Percentiles rank a stretch among this genome's conserved stretches.
These are phyloP conservation scores for Achroia grisella DNA, from an alignment of 1,140 invertebrate species.

Conservation along the genomic window DNA sequence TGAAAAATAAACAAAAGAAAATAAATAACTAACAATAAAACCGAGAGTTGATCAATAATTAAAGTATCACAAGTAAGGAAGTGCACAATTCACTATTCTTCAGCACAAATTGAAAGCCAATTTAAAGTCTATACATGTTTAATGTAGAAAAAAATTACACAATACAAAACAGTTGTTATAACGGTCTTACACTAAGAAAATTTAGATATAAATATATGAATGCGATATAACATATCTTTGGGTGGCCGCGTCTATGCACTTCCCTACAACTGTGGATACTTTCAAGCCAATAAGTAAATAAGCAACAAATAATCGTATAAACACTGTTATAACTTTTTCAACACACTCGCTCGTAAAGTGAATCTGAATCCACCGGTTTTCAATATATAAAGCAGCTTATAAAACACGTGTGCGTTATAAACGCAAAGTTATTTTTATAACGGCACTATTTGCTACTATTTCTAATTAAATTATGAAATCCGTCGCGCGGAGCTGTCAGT, in stretches of 20 bases:
- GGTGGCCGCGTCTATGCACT: constrained; percentile 12
- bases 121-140: constrained; percentile 19
- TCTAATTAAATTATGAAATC: too few relatives aligned
- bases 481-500: too few relatives aligned
- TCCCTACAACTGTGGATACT: constrained; percentile 17
- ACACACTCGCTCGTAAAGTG: too few relatives aligned
- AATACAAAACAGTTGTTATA: constrained; percentile 9
- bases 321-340: too few relatives aligned
- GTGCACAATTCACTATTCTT: constrained; percentile 74
- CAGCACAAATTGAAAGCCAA: constrained; percentile 58
- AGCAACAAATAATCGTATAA: too few relatives aligned
- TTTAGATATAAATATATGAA: constrained; percentile 4
- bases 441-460: too few relatives aligned
- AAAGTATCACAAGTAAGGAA: constrained; percentile 57
- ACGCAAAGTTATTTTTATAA: too few relatives aligned
- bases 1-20: constrained; percentile 72
- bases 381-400: too few relatives aligned
- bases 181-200: constrained; percentile 3
- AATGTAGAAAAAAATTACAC: constrained; percentile 25
- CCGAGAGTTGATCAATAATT: background rate
- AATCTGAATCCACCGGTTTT: too few relatives aligned
- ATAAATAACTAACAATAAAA: constrained; percentile 15
- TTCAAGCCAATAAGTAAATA: constrained; percentile 13
- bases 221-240: constrained; percentile 1
- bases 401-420: too few relatives aligned